Base-by-base conservation (phyloP, 2,888 invertebrate species). In the Rhagophthalmus giganteus region DNA sequence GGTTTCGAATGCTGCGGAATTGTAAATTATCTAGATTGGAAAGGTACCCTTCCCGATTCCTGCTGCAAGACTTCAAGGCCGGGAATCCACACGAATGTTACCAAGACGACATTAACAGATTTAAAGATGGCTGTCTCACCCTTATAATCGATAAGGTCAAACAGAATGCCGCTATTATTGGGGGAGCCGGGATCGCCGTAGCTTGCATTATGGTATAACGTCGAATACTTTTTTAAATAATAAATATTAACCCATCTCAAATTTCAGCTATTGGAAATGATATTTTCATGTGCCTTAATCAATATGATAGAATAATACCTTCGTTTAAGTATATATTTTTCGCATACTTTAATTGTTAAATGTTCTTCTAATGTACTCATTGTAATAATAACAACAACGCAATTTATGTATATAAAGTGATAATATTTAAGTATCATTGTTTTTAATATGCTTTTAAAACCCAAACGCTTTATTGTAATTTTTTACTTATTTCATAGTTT, bases 1-100 rank as follows among this genome's bases (percentile, higher is more conserved):
- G 79, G 88, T 76, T 77, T 93, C 35, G 83, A 88, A 67, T 94
- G 94, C 73, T 94, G 94, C 67, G 92, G 93, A 8, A 88, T 91
- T 10, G 79, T 80, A 47, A 82, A 82, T 56, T 87, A 85, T 72
- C 80, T 80, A 57, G 89, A 91, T 71, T 93, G 93, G 91, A 77
- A 80, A 60, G 82, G 79, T 14, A 79, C 80, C 37, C 79, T 89
- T 37, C 91, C 91, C 0, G 80, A 84, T 59, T 89, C 89, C 38
- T 91, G 91, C 70, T 91, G 90, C 66, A 83, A 81, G 63, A 84
- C 85, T 65, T 77, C 79, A 1, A 76, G 78, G 25, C 77, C 77
- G 0, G 78, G 79, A 59, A 80, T 63, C 81, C 76, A 79, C 74
- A 80, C 59, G 78, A 79, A 33, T 86, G 85, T 71, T 77, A 80